Base-by-base conservation (phyloP, 2,797 vertebrate species). In the Aplochiton taeniatus region DNA sequence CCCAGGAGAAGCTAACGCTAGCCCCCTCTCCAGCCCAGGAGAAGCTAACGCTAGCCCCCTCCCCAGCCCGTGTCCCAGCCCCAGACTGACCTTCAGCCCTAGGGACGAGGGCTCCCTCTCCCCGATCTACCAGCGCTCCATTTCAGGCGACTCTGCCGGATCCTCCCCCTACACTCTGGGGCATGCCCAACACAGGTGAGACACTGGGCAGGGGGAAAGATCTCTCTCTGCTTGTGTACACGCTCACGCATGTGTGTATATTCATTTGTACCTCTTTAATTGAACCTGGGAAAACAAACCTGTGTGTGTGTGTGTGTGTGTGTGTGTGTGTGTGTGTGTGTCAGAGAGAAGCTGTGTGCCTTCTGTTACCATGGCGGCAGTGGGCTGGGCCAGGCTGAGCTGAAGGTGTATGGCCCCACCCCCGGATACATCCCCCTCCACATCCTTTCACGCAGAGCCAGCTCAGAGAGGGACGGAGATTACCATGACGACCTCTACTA, bases 361-460 rank as follows among this genome's bases (percentile, higher is more conserved):
- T 99, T 99, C 88, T 99, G 97, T 90, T 95, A 95, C 87, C 94
- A 92, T 81, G 96, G 95, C 31, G 31, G 92, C 58, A 95, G 95
- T 85, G 92, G 94, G 19, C 89, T 98, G 87, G 97, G 97, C 69
- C 97, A 98, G 91, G 97, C 97, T 61, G 95, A 93, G 69, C 88
- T 99, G 76, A 94, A 94, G 79, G 93, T 94, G 62, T 99, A 96
- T 44, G 89, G 94, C 73, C 94, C 95, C 4, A 96, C 96, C 1
- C 95, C 95, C 7, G 96, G 93, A 69, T 95, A 95, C 73, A 84
- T 92, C 77, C 90, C 93, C 11, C 93, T 91, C 43, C 91, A 93
- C 82, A 85, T 93, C 81, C 89, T 90, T n/a, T 91, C 89, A 78
- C 88, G 90, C 17, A 86, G 89, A 47, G 76, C 88, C 62, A 92